phyloP scores from a whole-genome alignment of 2,888 invertebrate genomes.

The Camponotus fellah region DNA sequence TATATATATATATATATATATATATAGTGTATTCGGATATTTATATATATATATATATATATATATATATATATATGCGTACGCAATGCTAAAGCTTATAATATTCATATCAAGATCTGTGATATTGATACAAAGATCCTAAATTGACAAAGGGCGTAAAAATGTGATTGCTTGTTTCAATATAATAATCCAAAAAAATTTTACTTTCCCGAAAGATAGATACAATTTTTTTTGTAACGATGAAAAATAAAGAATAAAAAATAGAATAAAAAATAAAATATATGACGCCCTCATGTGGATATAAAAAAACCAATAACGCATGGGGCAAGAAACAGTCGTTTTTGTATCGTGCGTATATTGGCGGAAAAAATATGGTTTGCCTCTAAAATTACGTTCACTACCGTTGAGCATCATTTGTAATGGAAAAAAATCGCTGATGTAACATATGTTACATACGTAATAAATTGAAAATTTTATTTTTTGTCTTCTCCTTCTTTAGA shows the following conservation, averaged over 20 bases:
- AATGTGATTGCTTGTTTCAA: neutral
- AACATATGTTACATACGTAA: slow-evolving; percentile 12
- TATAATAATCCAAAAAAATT: slow-evolving; percentile 13
- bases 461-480: slow-evolving; percentile 46
- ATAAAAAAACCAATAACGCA: slow-evolving; percentile 10
- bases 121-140: neutral
- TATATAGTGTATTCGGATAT: too few relatives aligned
- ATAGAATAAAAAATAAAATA: slow-evolving; percentile 34
- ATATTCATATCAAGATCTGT: neutral
- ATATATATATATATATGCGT: too few relatives aligned
- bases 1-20: too few relatives aligned
- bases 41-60: too few relatives aligned
- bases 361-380: neutral
- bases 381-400: slow-evolving; percentile 27
- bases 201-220: neutral
- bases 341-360: slow-evolving; percentile 28
- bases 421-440: neutral
- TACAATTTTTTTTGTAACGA: slow-evolving; percentile 9
- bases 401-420: neutral
- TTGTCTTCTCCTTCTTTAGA: slow-evolving; percentile 16
- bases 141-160: neutral
- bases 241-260: slow-evolving; percentile 40
- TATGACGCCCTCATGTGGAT: neutral
- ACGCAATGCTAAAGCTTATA: neutral
- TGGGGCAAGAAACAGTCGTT: slow-evolving; percentile 7